Conservation (phyloP, 2,113 vertebrate genomes). For the Scartelaos histophorus region DNA sequence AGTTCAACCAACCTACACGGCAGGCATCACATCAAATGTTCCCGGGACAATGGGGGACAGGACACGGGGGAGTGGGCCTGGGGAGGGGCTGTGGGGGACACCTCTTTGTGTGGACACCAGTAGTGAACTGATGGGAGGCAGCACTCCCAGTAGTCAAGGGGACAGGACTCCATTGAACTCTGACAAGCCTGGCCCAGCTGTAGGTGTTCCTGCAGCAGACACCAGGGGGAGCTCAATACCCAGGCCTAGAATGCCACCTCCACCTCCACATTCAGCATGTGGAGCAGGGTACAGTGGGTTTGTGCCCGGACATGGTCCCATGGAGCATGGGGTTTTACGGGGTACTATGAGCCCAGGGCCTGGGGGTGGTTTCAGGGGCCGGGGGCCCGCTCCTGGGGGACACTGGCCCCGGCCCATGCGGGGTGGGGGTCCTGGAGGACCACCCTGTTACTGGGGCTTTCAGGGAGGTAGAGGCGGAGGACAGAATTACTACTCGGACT, state of each 20-base stretch:
- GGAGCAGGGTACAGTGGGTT: slow-evolving; percentile 59
- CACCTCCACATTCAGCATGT: slow-evolving; percentile 34
- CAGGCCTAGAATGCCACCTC: slow-evolving; percentile 62
- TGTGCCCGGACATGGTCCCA: slow-evolving; percentile 59
- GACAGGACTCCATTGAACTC: slow-evolving; percentile 69
- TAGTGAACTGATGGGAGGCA: slow-evolving; percentile 40
- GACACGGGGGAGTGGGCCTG: slow-evolving; percentile 50
- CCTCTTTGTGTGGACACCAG: slow-evolving; percentile 41
- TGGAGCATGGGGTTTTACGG: slow-evolving; percentile 63
- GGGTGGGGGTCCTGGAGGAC: slow-evolving; percentile 56
- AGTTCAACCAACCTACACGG: slow-evolving; percentile 49
- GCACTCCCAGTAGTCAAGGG: slow-evolving; percentile 58
- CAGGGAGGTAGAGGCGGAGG: slow-evolving; percentile 65
- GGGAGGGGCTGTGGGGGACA: slow-evolving; percentile 48
- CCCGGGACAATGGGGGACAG: slow-evolving; percentile 35
- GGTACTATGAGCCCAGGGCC: slow-evolving; percentile 61
- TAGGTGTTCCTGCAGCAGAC: slow-evolving; percentile 45
- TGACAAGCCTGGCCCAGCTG: slow-evolving; percentile 51
- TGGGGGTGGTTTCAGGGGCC: slow-evolving; percentile 67
- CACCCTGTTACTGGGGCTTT: slow-evolving; percentile 71
- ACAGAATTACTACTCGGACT: slow-evolving; percentile 75
- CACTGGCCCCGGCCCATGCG: slow-evolving; percentile 68
- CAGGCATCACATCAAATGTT: slow-evolving; percentile 35
- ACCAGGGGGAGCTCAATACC: slow-evolving; percentile 57
- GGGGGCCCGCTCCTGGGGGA: slow-evolving; percentile 65